Evolutionary conservation across 2,888 invertebrate species (phyloP).

Genomic region (Himalopsyche tibetana): DNA sequence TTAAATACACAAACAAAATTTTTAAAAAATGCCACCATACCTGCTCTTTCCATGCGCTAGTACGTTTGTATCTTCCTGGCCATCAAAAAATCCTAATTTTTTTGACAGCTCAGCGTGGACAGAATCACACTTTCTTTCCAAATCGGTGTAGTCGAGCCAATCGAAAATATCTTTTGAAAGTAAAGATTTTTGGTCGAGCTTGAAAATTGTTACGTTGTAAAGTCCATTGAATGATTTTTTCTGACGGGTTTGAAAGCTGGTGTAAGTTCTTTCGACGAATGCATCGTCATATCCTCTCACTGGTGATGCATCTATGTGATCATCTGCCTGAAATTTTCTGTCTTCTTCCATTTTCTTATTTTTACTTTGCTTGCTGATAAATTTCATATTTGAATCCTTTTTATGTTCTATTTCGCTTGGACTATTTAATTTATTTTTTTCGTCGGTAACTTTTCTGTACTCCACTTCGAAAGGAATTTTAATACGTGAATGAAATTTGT

Average conservation of each 20-base stretch:
- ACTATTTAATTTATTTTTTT: neutral
- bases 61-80: neutral
- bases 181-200: conserved; percentile 73
- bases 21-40: neutral
- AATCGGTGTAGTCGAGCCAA: conserved; percentile 79
- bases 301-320: conserved; percentile 62
- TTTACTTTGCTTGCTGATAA: neutral
- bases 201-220: conserved; percentile 77
- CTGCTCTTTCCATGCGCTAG: neutral
- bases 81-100: neutral
- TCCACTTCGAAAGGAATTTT: neutral
- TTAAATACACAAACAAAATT: neutral
- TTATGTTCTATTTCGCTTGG: neutral
- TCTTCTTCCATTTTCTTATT: neutral
- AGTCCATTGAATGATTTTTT: neutral
- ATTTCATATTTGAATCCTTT: neutral
- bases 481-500: neutral
- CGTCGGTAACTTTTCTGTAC: neutral
- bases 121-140: conserved; percentile 77
- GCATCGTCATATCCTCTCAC: neutral
- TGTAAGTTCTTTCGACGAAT: neutral
- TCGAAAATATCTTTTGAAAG: conserved; percentile 75
- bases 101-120: conserved; percentile 68
- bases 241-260: neutral
- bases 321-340: neutral